Evolutionary conservation across 2,888 invertebrate species (phyloP), one percentile per base, ranked within the genome.

Genomic region (Zaprionus obscuricornis): DNA sequence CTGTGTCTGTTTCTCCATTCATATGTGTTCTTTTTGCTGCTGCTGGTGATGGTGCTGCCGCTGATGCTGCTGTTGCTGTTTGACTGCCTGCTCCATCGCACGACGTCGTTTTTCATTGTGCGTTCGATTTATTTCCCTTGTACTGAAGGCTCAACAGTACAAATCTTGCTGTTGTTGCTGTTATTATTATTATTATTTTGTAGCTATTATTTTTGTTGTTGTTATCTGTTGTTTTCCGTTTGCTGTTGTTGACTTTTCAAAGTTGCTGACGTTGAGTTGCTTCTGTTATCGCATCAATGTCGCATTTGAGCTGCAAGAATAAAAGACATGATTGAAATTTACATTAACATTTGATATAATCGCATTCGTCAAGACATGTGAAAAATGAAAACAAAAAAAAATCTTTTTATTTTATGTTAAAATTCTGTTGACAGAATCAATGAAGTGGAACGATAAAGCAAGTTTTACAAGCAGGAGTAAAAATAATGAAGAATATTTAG

Each of bases 21-120:
- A n/a, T n/a, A n/a, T n/a, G 11, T 58, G 13, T 17, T 49, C 29
- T 11, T 51, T 39, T 34, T 51, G 64, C 22, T 63, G 50, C 18
- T 43, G 39, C 14, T 47, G 43, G 11, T 34, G 24, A 18, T 55
- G 37, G 11, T 57, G 18, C 10, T 60, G 20, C 3, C 39, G 20
- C n/a, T 43, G 17, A 24, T 40, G 34, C 47, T 68, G 36, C 17
- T 71, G 50, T 60, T 76, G 60, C 64, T 74, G 56, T 65, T 83
- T 70, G 66, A 70, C 62, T 72, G 71, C 46, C 68, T 62, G 63
- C 72, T 85, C 90, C 90, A 90, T 87, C 89, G 89, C 68, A 89
- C 89, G 59, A 88, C 90, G 88, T 89, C 89, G 89, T 89, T 89
- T 86, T 85, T 89, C 90, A 90, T 90, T 87, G 83, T 89, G 77